Evolutionary conservation across 23 tunicate species (phyloP), one percentile per base, ranked within the genome.

Genomic region (Botrylloides violaceus): DNA sequence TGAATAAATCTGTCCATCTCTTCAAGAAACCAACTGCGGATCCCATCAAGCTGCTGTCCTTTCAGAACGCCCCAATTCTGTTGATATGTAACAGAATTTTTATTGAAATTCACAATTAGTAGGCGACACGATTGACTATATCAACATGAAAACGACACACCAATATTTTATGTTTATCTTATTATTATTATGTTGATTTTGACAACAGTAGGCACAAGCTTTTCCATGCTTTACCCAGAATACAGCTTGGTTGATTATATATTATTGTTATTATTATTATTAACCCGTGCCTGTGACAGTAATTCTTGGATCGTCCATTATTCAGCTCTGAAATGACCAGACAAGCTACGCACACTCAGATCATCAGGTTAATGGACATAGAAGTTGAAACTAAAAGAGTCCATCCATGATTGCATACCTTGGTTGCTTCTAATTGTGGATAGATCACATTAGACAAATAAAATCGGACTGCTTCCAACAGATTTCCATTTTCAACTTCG

Each of bases 11-110:
- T 55, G 61, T 80, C 86, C 49, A 87, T 26, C 63, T 87, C 95
- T 53, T 80, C 95, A 30, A 87, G 74, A 63, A 87, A 80, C 35
- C 72, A 68, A 27, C 66, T 65, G 56, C 75, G 66, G 4, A 76
- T 73, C 7, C 65, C 66, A 3, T 48, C 79, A 25, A 80, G 76
- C 19, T 59, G 74, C 34, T 76, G 74, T 0, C 95, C 95, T 60
- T 56, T 76, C 49, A 87, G 35, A 9, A 64, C 29, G 1, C 95
- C 95, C 95, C 95, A 87, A 31, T 87, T 87, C 95, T 87, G 58
- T 20, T n/a, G n/a, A n/a, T n/a, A n/a, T n/a, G 15, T 43, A 43
- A 43, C 9, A 43, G 15, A 43, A 15, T 43, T 43, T 43, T 43
- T 43, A 15, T 7, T 15, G 53, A 9, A 7, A 43, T 43, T 6